phyloP scores from a whole-genome alignment of 2,797 vertebrate species.

The Pangasius macronema region DNA sequence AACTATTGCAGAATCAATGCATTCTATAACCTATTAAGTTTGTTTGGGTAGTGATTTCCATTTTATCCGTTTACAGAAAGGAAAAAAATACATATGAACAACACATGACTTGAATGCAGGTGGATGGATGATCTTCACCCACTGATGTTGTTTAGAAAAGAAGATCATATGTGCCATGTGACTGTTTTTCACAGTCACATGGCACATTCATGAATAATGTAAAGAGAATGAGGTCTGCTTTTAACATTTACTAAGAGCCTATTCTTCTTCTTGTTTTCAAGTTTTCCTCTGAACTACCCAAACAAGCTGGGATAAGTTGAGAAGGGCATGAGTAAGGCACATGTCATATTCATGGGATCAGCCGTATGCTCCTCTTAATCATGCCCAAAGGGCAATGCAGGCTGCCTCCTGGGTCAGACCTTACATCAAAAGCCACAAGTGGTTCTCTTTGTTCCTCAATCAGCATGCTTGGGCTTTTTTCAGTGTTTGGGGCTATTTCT shows the following conservation, averaged over 20 bases:
- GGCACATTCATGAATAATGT: conserved; percentile 31
- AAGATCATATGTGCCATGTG: background rate
- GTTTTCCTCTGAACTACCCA: conserved; percentile 18
- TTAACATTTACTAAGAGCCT: conserved; percentile 15
- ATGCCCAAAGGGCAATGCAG: conserved; percentile 36
- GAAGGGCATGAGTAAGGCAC: conserved; percentile 41
- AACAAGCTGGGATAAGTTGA: conserved; percentile 19
- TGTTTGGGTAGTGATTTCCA: background rate
- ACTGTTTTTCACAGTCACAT: conserved; percentile 40
- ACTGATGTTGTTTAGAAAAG: background rate
- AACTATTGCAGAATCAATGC: background rate
- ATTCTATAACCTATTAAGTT: background rate
- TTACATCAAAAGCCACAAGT: conserved; percentile 30
- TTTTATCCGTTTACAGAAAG: background rate
- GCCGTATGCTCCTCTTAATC: conserved; percentile 32
- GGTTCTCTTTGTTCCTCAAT: conserved; percentile 33
- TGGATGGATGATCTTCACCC: background rate
- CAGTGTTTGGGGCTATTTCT: conserved; percentile 40
- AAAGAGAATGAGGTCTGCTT: conserved; percentile 3
- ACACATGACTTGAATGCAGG: background rate
- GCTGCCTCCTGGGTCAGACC: conserved; percentile 31
- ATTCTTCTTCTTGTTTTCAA: conserved; percentile 40
- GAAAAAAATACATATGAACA: background rate
- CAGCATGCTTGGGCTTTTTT: background rate
- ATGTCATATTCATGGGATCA: conserved; percentile 42